A percentile compares a stretch with the other conserved stretches of the same genome.
Conservation (phyloP, 2,113 vertebrate genomes). For the Austrofundulus limnaeus region DNA sequence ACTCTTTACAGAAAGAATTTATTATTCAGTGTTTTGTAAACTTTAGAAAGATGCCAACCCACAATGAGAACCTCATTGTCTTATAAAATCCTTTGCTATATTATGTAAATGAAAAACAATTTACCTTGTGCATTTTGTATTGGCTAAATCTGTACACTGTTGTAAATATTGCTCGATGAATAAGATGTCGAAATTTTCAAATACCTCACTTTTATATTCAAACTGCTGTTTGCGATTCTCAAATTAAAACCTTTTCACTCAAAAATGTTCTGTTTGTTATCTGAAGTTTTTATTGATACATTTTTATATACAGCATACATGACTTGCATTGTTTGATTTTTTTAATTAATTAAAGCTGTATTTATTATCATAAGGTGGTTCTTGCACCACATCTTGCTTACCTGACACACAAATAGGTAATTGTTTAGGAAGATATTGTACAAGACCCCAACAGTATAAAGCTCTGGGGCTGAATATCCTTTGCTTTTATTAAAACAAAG, state of each 20-base stretch:
- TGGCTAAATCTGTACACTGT: slow-evolving; percentile 11
- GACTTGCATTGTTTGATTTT: too few relatives aligned
- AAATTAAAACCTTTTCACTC: slow-evolving; percentile 49
- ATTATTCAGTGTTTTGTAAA: slow-evolving; percentile 9
- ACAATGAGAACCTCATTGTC: neutral
- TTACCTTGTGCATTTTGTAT: slow-evolving; percentile 43
- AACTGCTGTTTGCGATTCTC: slow-evolving; percentile 23
- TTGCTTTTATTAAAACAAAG: too few relatives aligned
- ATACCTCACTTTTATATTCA: slow-evolving; percentile 62
- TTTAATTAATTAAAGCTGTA: too few relatives aligned
- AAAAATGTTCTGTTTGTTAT: neutral
- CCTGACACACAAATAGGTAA: too few relatives aligned
- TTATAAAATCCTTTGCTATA: slow-evolving; percentile 20
- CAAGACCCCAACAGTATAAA: too few relatives aligned
- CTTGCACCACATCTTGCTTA: too few relatives aligned
- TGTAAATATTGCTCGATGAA: slow-evolving; percentile 35
- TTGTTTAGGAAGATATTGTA: too few relatives aligned
- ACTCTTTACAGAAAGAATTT: slow-evolving; percentile 40
- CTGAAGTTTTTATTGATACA: neutral
- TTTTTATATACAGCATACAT: too few relatives aligned
- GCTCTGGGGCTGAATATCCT: too few relatives aligned
- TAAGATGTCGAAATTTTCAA: slow-evolving; percentile 45
- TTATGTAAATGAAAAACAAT: slow-evolving; percentile 25
- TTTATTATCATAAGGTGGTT: too few relatives aligned
- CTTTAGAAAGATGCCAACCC: neutral